Percentiles rank a stretch among this genome's conserved stretches.
Evolutionary conservation across 2,888 invertebrate species (phyloP).

Genomic region (Acrobeloides nanus): DNA sequence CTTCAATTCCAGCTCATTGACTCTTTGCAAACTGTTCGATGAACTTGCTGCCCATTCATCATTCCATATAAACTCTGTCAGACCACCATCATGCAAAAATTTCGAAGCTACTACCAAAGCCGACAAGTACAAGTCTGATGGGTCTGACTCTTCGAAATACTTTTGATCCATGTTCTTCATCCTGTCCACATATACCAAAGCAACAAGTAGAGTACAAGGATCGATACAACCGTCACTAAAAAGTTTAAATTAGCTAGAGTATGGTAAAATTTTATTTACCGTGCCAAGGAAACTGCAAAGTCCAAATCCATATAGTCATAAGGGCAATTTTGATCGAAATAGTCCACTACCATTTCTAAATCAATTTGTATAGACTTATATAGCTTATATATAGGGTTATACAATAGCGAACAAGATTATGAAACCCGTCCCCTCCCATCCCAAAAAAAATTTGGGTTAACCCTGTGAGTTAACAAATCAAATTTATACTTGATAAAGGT

Average conservation of each 20-base stretch:
- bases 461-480: no score
- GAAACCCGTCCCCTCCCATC: neutral
- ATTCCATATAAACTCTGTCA: slow-evolving; percentile 80
- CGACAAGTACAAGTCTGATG: slow-evolving; percentile 85
- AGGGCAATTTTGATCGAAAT: slow-evolving; percentile 41
- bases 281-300: slow-evolving; percentile 33
- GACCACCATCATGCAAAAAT: slow-evolving; percentile 84
- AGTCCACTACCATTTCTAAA: slow-evolving; percentile 49
- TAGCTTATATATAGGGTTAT: no score
- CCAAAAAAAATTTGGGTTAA: slow-evolving; percentile 3
- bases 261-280: neutral
- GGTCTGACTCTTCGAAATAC: slow-evolving; percentile 74
- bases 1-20: slow-evolving; percentile 76
- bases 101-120: slow-evolving; percentile 94
- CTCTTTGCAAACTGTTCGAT: slow-evolving; percentile 66
- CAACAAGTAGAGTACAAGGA: slow-evolving; percentile 66
- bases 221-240: slow-evolving; percentile 64
- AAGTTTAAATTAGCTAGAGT: slow-evolving; percentile 64
- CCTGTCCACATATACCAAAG: slow-evolving; percentile 84
- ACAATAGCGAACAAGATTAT: neutral
- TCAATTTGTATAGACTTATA: neutral
- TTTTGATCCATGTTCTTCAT: slow-evolving; percentile 69
- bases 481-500: slow-evolving; percentile 45
- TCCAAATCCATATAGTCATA: slow-evolving; percentile 46
- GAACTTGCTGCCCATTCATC: slow-evolving; percentile 86